Conservation (phyloP, 2,113 vertebrate species). For the Neotragus moschatus region DNA sequence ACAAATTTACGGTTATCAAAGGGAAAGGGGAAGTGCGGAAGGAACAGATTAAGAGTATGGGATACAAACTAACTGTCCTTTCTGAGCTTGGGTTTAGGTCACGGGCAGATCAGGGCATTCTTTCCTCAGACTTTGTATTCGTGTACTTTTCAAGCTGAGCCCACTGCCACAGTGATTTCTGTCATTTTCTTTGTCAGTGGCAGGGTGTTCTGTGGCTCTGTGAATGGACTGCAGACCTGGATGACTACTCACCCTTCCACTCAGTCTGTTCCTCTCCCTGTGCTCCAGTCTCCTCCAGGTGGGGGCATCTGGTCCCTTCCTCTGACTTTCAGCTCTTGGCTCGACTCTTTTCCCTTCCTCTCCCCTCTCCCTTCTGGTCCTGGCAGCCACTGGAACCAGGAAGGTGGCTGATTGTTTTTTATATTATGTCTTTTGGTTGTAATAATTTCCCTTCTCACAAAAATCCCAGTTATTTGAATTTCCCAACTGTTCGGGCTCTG, state of each 20-base stretch:
- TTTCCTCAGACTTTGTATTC: background rate
- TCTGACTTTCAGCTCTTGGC: background rate
- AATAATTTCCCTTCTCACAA: background rate
- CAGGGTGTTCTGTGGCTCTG: background rate
- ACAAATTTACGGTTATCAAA: background rate
- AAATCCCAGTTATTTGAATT: background rate
- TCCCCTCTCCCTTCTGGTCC: background rate
- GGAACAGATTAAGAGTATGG: background rate
- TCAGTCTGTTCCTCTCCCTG: background rate
- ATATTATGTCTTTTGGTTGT: background rate
- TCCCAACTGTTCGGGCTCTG: background rate
- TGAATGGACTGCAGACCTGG: background rate
- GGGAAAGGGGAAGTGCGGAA: background rate
- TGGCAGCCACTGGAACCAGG: background rate
- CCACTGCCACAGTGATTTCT: background rate
- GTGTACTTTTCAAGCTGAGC: background rate
- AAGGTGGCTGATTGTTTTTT: background rate
- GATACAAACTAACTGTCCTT: background rate
- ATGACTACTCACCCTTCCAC: background rate
- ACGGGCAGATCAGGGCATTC: background rate
- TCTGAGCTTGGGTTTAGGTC: background rate
- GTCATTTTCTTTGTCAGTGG: background rate
- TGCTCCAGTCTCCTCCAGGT: background rate
- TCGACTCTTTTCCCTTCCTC: background rate
- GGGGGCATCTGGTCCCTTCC: background rate